phyloP scores from a whole-genome alignment of 2,113 vertebrate species.

The Oryzias javanicus region DNA sequence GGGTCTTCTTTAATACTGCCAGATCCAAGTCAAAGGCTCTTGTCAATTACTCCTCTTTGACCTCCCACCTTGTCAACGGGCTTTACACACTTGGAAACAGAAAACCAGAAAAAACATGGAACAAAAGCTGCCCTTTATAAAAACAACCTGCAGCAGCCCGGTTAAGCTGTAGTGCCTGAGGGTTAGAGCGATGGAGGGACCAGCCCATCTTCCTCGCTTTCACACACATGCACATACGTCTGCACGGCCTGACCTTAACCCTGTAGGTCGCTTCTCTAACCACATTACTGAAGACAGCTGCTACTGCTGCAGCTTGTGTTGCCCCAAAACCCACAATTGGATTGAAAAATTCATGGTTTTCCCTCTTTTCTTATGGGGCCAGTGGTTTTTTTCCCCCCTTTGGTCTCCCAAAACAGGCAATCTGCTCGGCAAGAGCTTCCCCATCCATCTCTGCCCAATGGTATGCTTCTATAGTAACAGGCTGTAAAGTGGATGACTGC shows the following conservation, averaged over 20 bases:
- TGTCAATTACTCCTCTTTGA: slow-evolving; percentile 69
- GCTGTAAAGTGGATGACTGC: slow-evolving; percentile 59
- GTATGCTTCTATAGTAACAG: slow-evolving; percentile 42
- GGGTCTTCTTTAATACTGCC: slow-evolving; percentile 59
- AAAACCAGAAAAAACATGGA: slow-evolving; percentile 38
- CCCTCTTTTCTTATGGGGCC: slow-evolving; percentile 60
- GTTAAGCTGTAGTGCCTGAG: slow-evolving; percentile 58
- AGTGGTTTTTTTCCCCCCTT: slow-evolving; percentile 45
- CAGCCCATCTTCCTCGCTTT: slow-evolving; percentile 40
- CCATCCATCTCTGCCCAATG: slow-evolving; percentile 63
- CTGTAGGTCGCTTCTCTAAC: slow-evolving; percentile 84
- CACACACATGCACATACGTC: slow-evolving; percentile 52
- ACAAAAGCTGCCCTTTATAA: slow-evolving; percentile 56
- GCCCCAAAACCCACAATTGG: slow-evolving; percentile 88
- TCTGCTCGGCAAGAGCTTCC: slow-evolving; percentile 79
- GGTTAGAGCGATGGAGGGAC: slow-evolving; percentile 51
- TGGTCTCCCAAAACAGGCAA: slow-evolving; percentile 79
- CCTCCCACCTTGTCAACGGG: slow-evolving; percentile 48
- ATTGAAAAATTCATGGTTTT: slow-evolving; percentile 91
- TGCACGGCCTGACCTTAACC: slow-evolving; percentile 84
- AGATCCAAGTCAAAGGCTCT: slow-evolving; percentile 63
- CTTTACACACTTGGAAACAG: slow-evolving; percentile 37
- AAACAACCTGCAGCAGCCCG: slow-evolving; percentile 54
- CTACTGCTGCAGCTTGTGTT: slow-evolving; percentile 72
- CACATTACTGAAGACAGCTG: slow-evolving; percentile 94